Conservation (phyloP, 1,140 invertebrate genomes). For the Drosophila tsacasi region DNA sequence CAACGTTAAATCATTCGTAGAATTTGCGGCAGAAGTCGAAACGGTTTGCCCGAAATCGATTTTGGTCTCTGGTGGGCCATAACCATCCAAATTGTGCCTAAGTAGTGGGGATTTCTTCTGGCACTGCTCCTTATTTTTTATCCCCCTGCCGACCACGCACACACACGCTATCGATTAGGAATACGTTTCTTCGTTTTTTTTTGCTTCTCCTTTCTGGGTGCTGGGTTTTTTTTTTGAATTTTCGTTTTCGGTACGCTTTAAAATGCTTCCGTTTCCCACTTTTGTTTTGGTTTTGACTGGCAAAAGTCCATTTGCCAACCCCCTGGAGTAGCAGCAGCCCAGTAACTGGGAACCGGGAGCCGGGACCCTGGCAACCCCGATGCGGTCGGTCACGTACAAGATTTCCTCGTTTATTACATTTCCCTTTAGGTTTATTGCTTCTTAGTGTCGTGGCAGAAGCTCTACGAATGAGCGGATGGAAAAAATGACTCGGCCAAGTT, state of each 20-base stretch:
- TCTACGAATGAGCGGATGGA: slow-evolving; percentile 51
- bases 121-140: slow-evolving; percentile 28
- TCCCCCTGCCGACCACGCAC: slow-evolving; percentile 32
- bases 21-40: slow-evolving; percentile 52
- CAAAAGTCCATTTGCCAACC: slow-evolving; percentile 74
- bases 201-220: slow-evolving; percentile 31
- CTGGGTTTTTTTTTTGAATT: slow-evolving; percentile 55
- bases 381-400: slow-evolving; percentile 85
- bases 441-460: slow-evolving; percentile 79
- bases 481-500: slow-evolving; percentile 73
- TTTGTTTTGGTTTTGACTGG: slow-evolving; percentile 60
- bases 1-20: slow-evolving; percentile 71
- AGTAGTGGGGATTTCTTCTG: slow-evolving; percentile 63
- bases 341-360: neutral
- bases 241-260: slow-evolving; percentile 77
- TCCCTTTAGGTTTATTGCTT: slow-evolving; percentile 85
- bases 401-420: slow-evolving; percentile 85
- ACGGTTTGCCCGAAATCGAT: slow-evolving; percentile 72
- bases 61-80: slow-evolving; percentile 81
- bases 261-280: slow-evolving; percentile 72
- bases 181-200: slow-evolving; percentile 40
- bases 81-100: slow-evolving; percentile 83
- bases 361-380: slow-evolving; percentile 54
- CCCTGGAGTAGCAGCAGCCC: slow-evolving; percentile 11
- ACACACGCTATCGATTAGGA: slow-evolving; percentile 71